A percentile compares a stretch with the other conserved stretches of the same genome.
Conservation (phyloP, 2,113 vertebrate species). For the Brachypodius melanocephalos region DNA sequence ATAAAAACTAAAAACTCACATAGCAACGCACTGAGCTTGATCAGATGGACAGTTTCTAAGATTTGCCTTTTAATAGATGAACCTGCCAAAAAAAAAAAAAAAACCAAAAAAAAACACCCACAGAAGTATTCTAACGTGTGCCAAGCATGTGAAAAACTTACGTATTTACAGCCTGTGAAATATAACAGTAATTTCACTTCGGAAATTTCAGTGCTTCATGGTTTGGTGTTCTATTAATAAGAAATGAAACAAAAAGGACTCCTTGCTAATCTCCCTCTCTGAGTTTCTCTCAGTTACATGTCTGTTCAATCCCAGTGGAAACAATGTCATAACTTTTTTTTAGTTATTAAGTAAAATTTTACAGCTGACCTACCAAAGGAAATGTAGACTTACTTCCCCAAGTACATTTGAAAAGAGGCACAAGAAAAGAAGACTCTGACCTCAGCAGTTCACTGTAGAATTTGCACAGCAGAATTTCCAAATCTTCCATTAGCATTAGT, state of each 20-base stretch:
- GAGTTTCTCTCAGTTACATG: background rate
- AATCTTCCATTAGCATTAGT: background rate
- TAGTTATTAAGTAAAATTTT: slow-evolving; percentile 33
- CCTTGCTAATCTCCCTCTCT: background rate
- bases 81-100: background rate
- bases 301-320: background rate
- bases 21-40: background rate
- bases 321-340: slow-evolving; percentile 29
- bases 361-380: background rate
- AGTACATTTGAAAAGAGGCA: background rate
- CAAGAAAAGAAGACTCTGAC: background rate
- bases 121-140: background rate
- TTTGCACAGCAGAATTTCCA: background rate
- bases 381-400: background rate
- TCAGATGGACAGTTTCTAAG: background rate
- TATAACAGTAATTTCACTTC: background rate
- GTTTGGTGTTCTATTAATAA: background rate
- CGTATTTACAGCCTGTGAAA: background rate
- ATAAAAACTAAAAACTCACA: background rate
- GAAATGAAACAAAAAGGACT: background rate
- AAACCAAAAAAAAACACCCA: too few relatives aligned
- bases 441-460: background rate
- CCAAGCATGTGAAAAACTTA: background rate
- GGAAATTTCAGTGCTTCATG: background rate
- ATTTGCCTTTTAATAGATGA: background rate